phyloP scores from a whole-genome alignment of 2,113 vertebrate species.

The Lophius piscatorius region DNA sequence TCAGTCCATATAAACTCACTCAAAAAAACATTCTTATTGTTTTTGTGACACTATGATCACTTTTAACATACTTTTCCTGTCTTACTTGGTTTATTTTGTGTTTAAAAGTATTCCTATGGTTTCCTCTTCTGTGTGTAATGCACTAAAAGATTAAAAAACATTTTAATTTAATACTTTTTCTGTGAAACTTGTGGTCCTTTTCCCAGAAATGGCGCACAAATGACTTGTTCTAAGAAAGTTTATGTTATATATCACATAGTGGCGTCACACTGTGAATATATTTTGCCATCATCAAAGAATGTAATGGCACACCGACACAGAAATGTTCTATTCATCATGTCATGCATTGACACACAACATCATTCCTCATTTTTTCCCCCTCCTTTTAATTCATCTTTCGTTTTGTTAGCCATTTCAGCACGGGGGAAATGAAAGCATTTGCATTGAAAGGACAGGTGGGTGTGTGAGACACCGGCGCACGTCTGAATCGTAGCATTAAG shows the following conservation, averaged over 20 bases:
- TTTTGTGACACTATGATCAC: too few relatives aligned
- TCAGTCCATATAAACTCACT: too few relatives aligned
- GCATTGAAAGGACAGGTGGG: constrained; percentile 73
- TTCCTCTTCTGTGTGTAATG: too few relatives aligned
- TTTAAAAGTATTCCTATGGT: too few relatives aligned
- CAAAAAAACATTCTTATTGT: too few relatives aligned
- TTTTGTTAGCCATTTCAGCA: constrained; percentile 57
- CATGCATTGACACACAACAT: constrained; percentile 49
- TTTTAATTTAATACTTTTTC: too few relatives aligned
- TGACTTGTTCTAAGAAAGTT: constrained; percentile 15
- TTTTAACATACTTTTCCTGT: too few relatives aligned
- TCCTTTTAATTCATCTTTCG: constrained; percentile 50
- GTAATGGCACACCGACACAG: constrained; percentile 25
- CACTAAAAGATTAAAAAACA: too few relatives aligned
- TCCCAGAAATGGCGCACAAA: background rate
- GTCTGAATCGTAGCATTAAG: constrained; percentile 65
- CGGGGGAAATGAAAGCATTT: constrained; percentile 58
- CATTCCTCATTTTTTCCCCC: constrained; percentile 16
- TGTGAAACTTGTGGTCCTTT: background rate
- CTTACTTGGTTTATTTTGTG: too few relatives aligned
- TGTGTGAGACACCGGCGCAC: constrained; percentile 58
- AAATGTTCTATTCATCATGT: constrained; percentile 37
- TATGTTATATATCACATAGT: constrained; percentile 1
- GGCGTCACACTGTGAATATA: constrained; percentile 30
- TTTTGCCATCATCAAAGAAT: constrained; percentile 45